A percentile compares a stretch with the other conserved stretches of the same genome.
phyloP scores from a whole-genome alignment of 2,888 invertebrate genomes.

The Acrocyrtus sp. region DNA sequence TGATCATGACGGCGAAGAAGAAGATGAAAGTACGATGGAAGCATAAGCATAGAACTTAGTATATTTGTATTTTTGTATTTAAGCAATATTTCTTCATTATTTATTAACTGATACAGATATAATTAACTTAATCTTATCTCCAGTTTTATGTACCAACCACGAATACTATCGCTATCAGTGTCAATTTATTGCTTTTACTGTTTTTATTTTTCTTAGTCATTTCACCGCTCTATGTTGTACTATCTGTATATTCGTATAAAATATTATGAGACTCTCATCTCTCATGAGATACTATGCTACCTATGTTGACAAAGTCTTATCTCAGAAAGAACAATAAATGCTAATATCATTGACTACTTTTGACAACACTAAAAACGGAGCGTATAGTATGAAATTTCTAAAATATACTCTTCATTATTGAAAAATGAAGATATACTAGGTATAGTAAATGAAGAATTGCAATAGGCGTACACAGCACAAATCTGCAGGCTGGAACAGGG shows the following conservation, averaged over 20 bases:
- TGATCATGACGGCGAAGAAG: conserved; percentile 70
- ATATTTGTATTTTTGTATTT: not conserved
- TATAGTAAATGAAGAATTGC: conserved; percentile 68
- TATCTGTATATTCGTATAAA: not conserved
- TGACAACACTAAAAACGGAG: not conserved
- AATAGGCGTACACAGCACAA: conserved; percentile 69
- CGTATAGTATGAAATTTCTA: conserved; percentile 12
- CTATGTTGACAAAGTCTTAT: too few species aligned
- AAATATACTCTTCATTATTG: conserved; percentile 66
- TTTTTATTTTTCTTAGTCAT: not conserved
- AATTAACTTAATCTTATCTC: too few species aligned
- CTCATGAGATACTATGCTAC: too few species aligned
- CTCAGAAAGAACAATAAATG: too few species aligned
- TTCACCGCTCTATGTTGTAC: not conserved
- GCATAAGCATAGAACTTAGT: conserved; percentile 27
- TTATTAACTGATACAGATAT: too few species aligned
- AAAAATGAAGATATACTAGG: conserved; percentile 70
- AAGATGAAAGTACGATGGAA: conserved; percentile 73
- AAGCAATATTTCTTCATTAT: too few species aligned
- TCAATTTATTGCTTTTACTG: not conserved
- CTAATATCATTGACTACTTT: too few species aligned
- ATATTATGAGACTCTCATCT: too few species aligned
- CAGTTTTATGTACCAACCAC: too few species aligned
- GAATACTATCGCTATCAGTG: too few species aligned
- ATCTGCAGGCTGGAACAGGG: conserved; percentile 67